Conservation (phyloP, 30 jellyfish, hydroid and myxozoan genomes). For the Phacellophora camtschatica region DNA sequence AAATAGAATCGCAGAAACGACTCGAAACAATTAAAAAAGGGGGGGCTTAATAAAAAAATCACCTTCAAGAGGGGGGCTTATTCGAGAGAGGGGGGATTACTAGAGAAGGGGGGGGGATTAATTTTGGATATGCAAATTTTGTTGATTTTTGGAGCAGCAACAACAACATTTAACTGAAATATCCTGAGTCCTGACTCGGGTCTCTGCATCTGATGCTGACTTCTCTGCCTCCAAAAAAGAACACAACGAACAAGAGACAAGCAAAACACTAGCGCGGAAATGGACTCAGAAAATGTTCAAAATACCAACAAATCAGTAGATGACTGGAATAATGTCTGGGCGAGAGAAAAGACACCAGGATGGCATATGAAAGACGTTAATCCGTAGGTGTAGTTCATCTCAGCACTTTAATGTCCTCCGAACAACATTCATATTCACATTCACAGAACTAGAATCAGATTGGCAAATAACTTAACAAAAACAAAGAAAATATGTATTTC, state of each 20-base stretch:
- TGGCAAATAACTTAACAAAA: too few species aligned
- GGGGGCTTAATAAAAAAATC: too few species aligned
- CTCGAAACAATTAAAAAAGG: too few species aligned
- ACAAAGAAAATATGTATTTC: too few species aligned
- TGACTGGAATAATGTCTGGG: neutral
- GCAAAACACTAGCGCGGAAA: neutral
- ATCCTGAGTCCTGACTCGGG: neutral
- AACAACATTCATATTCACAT: too few species aligned
- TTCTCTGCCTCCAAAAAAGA: neutral
- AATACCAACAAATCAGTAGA: neutral
- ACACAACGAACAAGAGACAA: neutral
- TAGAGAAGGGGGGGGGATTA: too few species aligned
- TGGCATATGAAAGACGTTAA: neutral
- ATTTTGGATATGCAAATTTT: neutral
- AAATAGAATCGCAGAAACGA: too few species aligned
- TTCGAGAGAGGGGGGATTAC: too few species aligned
- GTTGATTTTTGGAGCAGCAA: neutral
- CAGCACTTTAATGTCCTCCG: too few species aligned
- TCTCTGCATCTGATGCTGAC: neutral
- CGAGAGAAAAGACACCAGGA: neutral
- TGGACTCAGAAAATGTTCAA: neutral
- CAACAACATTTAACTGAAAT: neutral
- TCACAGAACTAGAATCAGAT: too few species aligned
- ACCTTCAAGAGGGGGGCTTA: too few species aligned
- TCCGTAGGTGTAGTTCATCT: slow-evolving; percentile 8